These are phyloP conservation scores for Cheumatopsyche charites DNA, from an alignment of 1,140 invertebrate genomes.

Conservation along the genomic window DNA sequence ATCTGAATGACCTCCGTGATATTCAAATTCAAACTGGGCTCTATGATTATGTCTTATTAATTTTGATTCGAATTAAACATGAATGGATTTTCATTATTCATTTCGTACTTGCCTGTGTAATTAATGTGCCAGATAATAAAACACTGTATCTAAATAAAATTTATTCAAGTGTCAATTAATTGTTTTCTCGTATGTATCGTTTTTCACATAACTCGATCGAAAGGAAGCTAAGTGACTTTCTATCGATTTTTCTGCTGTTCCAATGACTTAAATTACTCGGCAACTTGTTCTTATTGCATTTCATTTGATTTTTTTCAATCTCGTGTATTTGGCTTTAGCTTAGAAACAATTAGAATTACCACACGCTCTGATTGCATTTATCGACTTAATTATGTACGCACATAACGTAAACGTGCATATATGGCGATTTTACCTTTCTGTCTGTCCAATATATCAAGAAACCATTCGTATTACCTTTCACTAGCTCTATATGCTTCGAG, in stretches of 20 bases:
- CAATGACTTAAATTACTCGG: background rate
- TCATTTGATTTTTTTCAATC: background rate
- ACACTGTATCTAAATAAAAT: no score
- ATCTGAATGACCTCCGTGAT: no score
- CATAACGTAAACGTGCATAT: background rate
- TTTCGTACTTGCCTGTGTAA: no score
- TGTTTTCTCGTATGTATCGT: no score
- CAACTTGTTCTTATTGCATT: constrained; percentile 1
- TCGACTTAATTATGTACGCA: background rate
- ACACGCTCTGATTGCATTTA: constrained; percentile 5
- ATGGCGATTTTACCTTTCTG: background rate
- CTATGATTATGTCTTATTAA: no score
- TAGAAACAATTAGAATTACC: background rate
- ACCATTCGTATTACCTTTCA: background rate
- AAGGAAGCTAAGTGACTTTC: constrained; percentile 15
- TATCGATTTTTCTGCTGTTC: background rate
- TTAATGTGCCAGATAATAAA: no score
- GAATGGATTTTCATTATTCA: no score
- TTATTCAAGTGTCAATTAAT: no score
- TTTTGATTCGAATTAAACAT: no score
- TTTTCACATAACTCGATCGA: no score
- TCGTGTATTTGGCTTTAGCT: background rate
- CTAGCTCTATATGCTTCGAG: background rate
- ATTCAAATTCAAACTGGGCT: no score
- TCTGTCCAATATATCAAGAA: background rate